Conservation (phyloP, 1,140 invertebrate species). For the Goniozus legneri region DNA sequence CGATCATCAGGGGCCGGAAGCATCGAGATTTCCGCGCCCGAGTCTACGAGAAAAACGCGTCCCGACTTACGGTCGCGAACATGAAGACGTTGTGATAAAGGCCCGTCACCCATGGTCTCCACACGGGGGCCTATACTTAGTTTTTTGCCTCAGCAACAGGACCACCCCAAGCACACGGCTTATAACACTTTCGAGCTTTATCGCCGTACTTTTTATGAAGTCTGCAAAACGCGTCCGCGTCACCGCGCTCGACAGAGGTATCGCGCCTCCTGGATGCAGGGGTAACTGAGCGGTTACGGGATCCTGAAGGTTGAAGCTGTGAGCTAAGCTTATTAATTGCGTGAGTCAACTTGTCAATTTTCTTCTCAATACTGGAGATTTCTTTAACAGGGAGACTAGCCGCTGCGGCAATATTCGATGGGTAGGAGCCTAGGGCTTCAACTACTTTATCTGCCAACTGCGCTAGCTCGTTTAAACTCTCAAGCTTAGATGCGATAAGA, state of each 20-base stretch:
- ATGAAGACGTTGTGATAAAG: not conserved
- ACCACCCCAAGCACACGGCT: not conserved
- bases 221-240: not conserved
- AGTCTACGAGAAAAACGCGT: not conserved
- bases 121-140: not conserved
- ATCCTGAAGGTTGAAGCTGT: not conserved
- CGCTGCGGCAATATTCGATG: not conserved
- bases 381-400: not conserved
- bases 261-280: not conserved
- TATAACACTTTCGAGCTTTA: not conserved
- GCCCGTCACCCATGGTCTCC: too few species aligned
- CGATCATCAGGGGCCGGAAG: not conserved
- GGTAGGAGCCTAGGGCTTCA: not conserved
- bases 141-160: not conserved
- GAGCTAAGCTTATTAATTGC: not conserved
- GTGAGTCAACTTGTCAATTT: not conserved
- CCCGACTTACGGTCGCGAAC: not conserved
- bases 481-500: not conserved
- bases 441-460: not conserved
- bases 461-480: slow-evolving; percentile 2
- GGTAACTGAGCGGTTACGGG: not conserved
- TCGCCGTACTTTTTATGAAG: not conserved
- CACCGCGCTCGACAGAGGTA: not conserved
- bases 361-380: not conserved
- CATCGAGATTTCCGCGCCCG: not conserved